Conservation (phyloP, 2,888 invertebrate species). For the Oscheius sp. region DNA sequence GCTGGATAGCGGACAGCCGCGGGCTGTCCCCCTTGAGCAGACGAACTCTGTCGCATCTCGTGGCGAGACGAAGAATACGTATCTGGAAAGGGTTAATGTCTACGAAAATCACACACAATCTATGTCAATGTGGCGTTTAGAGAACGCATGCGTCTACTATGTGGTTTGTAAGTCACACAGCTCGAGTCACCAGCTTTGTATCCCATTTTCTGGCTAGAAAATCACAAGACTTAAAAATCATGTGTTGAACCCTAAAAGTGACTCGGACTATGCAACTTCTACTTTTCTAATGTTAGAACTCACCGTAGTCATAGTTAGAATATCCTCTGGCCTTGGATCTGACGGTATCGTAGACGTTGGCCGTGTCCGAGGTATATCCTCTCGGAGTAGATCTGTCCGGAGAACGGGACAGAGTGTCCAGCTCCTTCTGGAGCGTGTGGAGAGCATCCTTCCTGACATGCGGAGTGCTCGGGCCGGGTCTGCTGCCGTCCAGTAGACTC, state of each 20-base stretch:
- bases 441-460: constrained; percentile 71
- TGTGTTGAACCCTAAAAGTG: too few relatives aligned
- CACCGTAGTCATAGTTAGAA: constrained; percentile 71
- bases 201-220: too few relatives aligned
- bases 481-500: constrained; percentile 72
- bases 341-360: constrained; percentile 66
- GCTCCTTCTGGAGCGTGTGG: constrained; percentile 72
- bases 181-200: too few relatives aligned
- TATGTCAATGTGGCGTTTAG: neutral
- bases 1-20: constrained; percentile 43
- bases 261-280: neutral
- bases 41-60: constrained; percentile 35
- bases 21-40: constrained; percentile 35
- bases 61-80: constrained; percentile 39
- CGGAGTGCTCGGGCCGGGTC: constrained; percentile 73
- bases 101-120: constrained; percentile 27
- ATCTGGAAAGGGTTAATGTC: constrained; percentile 34
- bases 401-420: constrained; percentile 71
- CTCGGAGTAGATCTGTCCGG: constrained; percentile 53
- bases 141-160: neutral
- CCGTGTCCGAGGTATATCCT: constrained; percentile 61
- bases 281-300: constrained; percentile 31
- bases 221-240: too few relatives aligned
- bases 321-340: constrained; percentile 63
- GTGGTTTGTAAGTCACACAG: too few relatives aligned